Evolutionary conservation across 2,113 vertebrate genomes (phyloP), one percentile per base, ranked within the genome.

Genomic region (Bujurquina vittata): DNA sequence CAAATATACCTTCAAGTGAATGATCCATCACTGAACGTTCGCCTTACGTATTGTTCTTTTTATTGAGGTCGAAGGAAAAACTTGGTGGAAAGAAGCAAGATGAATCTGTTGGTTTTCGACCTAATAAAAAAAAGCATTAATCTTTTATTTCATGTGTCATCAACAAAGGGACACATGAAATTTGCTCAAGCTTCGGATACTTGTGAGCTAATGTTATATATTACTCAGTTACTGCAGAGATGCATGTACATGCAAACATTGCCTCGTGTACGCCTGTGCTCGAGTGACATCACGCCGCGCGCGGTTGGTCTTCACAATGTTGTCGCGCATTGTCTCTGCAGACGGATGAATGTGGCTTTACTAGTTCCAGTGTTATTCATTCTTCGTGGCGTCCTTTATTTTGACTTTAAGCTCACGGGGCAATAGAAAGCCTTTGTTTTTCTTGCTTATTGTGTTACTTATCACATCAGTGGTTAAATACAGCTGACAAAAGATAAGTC

Each of bases 1-100:
- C 79, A 89, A 87, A 90, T 81, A 69, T 31, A 79, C 63, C 56
- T 85, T 80, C 56, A 81, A 85, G 69, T 83, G 81, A 86, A 83
- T 46, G 80, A 80, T 88, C 57, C 18, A 74, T 85, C 82, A 83
- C 22, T 54, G 5, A 20, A 35, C 26, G 79, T 90, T 87, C 63
- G 29, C 60, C 17, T 3, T 3, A 55, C 22, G 54, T 43, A 62
- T 80, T 86, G 31, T 75, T 84, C 75, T 80, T 83, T 82, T 76
- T 85, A 31, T 72, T 72, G 17, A 31, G 17, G 43, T 31, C 52
- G 6, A 72, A 52, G 65, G 17, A 72, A 72, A 72, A 14, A 72
- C 46, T 43, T 72, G 46, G 46, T 31, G 29, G 65, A 72, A 72
- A 5, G 22, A 52, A 69, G 3, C 20, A 0, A 72, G 23, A 31